Evolutionary conservation across 2,888 invertebrate genomes (phyloP), one percentile per base, ranked within the genome.

Genomic region (Podotricha telesiphe): DNA sequence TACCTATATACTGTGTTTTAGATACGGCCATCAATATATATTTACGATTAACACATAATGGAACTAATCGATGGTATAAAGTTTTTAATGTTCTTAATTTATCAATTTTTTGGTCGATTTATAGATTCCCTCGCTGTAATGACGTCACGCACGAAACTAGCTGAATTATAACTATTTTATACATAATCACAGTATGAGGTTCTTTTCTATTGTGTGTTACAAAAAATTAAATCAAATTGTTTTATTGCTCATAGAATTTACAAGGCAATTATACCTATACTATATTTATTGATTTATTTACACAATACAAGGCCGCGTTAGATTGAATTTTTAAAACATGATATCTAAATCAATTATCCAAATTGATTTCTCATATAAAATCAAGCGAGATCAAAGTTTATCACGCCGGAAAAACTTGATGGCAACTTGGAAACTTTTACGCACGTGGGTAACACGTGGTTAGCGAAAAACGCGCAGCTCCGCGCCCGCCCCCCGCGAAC

Each of bases 361-460:
- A 50, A 50, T 4, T 22, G 50, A 50, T 4, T 50, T 50, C 11
- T 1, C 40, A 11, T 28, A 34, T 7, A 17, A 37, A 55, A 17
- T 55, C 22, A n/a, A 45, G 10, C 22, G 10, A 28, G 28, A 59
- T 59, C 45, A 45, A 59, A 45, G 42, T 59, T 62, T 34, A 62
- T 47, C 19, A 47, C 34, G 48, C 76, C 78, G 79, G 84, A 80
- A 85, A 87, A 89, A 86, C 82, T 86, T 86, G 73, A 69, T 72
- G 77, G 79, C 74, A 85, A 55, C 55, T 89, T 86, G 85, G 89
- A 88, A 85, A 69, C 69, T 74, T 77, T 74, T 80, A 85, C 83
- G 84, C 92, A 92, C 80, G 89, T 89, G 91, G 79, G 67, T 75
- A 83, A 82, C 92, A 92, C 92, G 91, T 91, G 92, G 88, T 89